Base-by-base conservation (phyloP, 2,797 vertebrate genomes). In the Protonibea diacanthus region DNA sequence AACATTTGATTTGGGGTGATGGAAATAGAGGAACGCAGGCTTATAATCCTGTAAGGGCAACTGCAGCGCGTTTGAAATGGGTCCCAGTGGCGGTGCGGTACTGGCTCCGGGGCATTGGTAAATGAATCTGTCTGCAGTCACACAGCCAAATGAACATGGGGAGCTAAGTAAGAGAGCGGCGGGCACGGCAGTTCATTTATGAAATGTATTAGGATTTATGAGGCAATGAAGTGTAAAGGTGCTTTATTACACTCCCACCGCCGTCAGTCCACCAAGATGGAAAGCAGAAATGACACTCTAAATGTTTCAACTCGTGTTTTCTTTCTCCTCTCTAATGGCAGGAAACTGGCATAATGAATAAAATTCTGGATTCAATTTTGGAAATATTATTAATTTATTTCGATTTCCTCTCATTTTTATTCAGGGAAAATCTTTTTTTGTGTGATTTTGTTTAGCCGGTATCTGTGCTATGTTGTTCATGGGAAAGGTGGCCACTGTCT, bases 121-220 rank as follows among this genome's bases (percentile, higher is more conserved):
- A 92, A 94, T 86, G 78, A 92, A 91, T 91, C 68, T 86, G 88
- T 92, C 90, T 83, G 76, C 88, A 74, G 82, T 83, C 84, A 59
- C 71, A 51, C 81, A 75, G 80, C 83, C 81, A 92, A 91, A 92
- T 89, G 89, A 92, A 92, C 86, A 80, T 20, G 18, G 20, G 6
- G 71, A 73, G 82, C 81, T 87, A 89, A 92, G 89, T 88, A 82
- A 91, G 85, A 68, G 79, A 83, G 86, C 58, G 13, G 81, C 58
- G 66, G 75, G 78, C 76, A 75, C 78, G 56, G 74, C 86, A 74
- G 89, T 92, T 94, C 84, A 91, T 94, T 94, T 93, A 91, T 91
- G 91, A 93, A 92, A 89, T 86, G 82, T 90, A 93, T 94, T 88
- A 92, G 87, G 92, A 93, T 95, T 95, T 94, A 95, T 93, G 92